Evolutionary conservation across 2,797 vertebrate genomes (phyloP).

Genomic region (Cryptoblepharus egeriae): DNA sequence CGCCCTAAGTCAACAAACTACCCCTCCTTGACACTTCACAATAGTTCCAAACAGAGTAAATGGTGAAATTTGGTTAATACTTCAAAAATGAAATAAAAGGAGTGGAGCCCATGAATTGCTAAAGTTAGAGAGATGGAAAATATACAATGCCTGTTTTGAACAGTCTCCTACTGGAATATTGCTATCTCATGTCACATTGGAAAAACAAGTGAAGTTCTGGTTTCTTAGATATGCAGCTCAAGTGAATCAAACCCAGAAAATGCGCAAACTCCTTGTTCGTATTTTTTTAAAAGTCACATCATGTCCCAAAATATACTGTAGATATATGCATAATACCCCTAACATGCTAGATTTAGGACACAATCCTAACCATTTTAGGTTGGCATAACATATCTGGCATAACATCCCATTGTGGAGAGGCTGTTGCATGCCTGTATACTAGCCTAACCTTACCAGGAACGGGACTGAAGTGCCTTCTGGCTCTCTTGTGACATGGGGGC

Average conservation of each 20-base stretch:
- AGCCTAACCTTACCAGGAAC: too few relatives aligned
- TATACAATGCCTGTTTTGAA: not conserved
- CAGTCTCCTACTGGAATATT: not conserved
- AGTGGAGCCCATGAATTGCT: not conserved
- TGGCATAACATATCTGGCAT: too few relatives aligned
- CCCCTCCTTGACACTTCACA: not conserved
- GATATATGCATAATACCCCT: not conserved
- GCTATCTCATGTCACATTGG: not conserved
- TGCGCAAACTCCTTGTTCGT: not conserved
- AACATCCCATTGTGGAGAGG: too few relatives aligned
- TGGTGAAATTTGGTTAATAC: fast-evolving
- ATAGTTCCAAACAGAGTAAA: not conserved
- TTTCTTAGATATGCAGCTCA: not conserved
- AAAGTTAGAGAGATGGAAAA: not conserved
- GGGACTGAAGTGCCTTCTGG: too few relatives aligned
- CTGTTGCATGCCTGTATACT: too few relatives aligned
- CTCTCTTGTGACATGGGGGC: too few relatives aligned
- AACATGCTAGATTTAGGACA: not conserved
- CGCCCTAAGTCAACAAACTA: fast-evolving
- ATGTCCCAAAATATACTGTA: not conserved
- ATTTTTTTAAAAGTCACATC: not conserved
- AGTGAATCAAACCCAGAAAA: not conserved
- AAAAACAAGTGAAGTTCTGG: not conserved
- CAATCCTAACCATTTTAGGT: too few relatives aligned
- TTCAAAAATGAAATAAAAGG: not conserved